Percentiles rank a stretch among this genome's conserved stretches.
These are phyloP conservation scores for Troides helena DNA, from an alignment of 2,888 invertebrate species.

Conservation along the genomic window DNA sequence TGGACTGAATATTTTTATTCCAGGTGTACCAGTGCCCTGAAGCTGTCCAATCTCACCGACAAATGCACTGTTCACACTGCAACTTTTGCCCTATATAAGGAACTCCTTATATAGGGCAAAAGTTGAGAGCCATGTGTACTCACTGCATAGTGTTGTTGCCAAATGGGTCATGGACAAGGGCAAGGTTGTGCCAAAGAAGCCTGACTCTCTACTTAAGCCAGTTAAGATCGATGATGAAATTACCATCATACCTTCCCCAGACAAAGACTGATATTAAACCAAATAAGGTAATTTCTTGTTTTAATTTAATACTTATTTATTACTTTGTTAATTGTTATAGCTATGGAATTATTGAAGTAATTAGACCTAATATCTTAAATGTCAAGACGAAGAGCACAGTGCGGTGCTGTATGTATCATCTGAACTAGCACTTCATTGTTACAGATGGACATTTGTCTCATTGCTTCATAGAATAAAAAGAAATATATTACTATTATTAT, in stretches of 20 bases:
- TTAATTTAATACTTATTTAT: neutral
- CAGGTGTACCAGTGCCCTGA: slow-evolving; percentile 95
- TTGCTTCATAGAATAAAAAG: too few relatives aligned
- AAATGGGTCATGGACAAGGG: slow-evolving; percentile 81
- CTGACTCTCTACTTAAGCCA: slow-evolving; percentile 82
- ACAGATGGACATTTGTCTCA: too few relatives aligned
- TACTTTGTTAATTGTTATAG: too few relatives aligned
- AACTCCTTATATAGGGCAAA: slow-evolving; percentile 61
- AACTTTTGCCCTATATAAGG: slow-evolving; percentile 96
- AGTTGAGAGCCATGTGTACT: slow-evolving; percentile 94
- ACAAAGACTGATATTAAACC: slow-evolving; percentile 43
- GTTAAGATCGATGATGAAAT: slow-evolving; percentile 94
- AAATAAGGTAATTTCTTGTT: slow-evolving; percentile 45
- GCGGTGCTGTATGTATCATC: too few relatives aligned
- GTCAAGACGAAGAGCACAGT: too few relatives aligned
- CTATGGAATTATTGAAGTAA: too few relatives aligned
- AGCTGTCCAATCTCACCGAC: slow-evolving; percentile 95
- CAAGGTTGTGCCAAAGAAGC: slow-evolving; percentile 41
- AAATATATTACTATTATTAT: too few relatives aligned
- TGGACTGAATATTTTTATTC: slow-evolving; percentile 35
- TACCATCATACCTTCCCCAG: slow-evolving; percentile 92
- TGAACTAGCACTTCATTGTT: too few relatives aligned
- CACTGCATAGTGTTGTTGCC: slow-evolving; percentile 94
- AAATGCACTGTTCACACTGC: slow-evolving; percentile 97
- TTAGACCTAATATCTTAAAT: too few relatives aligned